These are phyloP conservation scores for Lindbergichthys nudifrons DNA, from an alignment of 2,797 vertebrate genomes.

Conservation along the genomic window DNA sequence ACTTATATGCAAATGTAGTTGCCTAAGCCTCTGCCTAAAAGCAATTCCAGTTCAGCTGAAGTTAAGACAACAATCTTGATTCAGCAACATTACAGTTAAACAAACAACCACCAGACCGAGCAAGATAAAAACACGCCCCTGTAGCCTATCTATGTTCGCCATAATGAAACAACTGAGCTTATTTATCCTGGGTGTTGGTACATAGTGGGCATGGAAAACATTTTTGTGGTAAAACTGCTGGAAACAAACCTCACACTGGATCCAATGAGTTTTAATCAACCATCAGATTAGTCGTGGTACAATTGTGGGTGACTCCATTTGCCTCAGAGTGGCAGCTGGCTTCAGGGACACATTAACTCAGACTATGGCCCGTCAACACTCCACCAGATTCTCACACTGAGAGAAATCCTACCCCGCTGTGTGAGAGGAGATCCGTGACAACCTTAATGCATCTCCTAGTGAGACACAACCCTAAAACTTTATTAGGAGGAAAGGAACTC, in stretches of 20 bases:
- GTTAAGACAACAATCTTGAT: slow-evolving; percentile 47
- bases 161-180: slow-evolving; percentile 15
- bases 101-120: slow-evolving; percentile 5
- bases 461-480: slow-evolving; percentile 18
- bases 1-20: slow-evolving; percentile 54
- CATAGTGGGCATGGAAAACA: neutral
- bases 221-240: slow-evolving; percentile 28
- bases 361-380: slow-evolving; percentile 76
- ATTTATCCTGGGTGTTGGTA: neutral
- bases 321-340: slow-evolving; percentile 77
- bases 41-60: slow-evolving; percentile 55
- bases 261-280: slow-evolving; percentile 71
- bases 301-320: slow-evolving; percentile 75
- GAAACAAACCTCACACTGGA: slow-evolving; percentile 33
- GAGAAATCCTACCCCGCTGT: slow-evolving; percentile 67
- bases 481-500: slow-evolving; percentile 9
- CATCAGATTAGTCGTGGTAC: slow-evolving; percentile 77
- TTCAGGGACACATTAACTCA: slow-evolving; percentile 80
- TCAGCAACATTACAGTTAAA: slow-evolving; percentile 15
- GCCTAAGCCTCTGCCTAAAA: slow-evolving; percentile 56
- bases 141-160: slow-evolving; percentile 1
- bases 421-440: slow-evolving; percentile 38
- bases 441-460: slow-evolving; percentile 31
- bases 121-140: slow-evolving; percentile 1
- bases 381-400: slow-evolving; percentile 68